phyloP scores from a whole-genome alignment of 1,140 invertebrate genomes.

The Megathymus violae region DNA sequence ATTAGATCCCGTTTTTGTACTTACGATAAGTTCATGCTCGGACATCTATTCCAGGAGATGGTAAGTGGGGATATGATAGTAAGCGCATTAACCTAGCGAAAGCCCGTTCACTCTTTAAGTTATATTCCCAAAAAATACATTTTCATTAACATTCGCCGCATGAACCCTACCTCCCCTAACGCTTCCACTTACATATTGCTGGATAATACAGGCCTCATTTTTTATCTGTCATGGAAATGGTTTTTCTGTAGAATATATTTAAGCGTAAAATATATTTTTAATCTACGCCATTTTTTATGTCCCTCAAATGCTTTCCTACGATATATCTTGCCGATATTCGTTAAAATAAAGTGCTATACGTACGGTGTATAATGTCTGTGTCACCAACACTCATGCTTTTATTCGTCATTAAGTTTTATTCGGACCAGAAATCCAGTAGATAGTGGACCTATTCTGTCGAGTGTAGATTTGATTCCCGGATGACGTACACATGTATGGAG shows the following conservation, averaged over 20 bases:
- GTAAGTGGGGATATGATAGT: no score
- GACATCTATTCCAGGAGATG: no score
- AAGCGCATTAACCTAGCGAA: no score
- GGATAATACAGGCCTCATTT: background rate
- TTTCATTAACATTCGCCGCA: background rate
- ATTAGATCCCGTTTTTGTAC: no score
- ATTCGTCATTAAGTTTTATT: no score
- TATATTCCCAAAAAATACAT: background rate
- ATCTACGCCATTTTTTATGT: background rate
- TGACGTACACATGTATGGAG: no score
- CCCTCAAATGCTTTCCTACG: background rate
- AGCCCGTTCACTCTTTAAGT: no score
- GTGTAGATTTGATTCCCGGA: no score
- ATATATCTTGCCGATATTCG: background rate
- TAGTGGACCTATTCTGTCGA: no score
- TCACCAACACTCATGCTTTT: background rate
- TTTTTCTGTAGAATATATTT: background rate
- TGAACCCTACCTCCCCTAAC: background rate
- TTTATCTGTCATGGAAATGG: background rate
- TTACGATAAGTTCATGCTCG: no score
- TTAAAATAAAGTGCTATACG: background rate
- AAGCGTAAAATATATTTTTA: background rate
- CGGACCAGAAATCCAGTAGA: no score
- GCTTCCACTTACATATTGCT: background rate
- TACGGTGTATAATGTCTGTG: background rate